Percentiles rank a stretch among this genome's conserved stretches.
Evolutionary conservation across 2,113 vertebrate species (phyloP).

Genomic region (Larimichthys polyactis): DNA sequence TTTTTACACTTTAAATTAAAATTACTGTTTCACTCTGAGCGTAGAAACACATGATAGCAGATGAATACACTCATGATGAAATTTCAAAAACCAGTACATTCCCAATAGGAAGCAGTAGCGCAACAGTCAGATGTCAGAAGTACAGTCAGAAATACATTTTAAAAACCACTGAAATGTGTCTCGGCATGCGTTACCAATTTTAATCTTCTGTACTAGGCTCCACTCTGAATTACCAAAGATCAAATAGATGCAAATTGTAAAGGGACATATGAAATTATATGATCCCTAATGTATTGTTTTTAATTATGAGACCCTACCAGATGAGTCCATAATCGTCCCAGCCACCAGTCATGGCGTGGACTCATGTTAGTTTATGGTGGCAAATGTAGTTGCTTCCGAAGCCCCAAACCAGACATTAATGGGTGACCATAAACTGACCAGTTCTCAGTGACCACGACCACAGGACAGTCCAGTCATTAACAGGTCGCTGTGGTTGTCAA

Average conservation of each 20-base stretch:
- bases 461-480: constrained; percentile 69
- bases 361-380: constrained; percentile 31
- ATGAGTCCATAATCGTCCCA: not conserved
- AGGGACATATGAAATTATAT: not conserved
- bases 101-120: not conserved
- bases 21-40: not conserved
- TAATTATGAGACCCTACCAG: constrained; percentile 6
- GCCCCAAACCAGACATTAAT: constrained; percentile 60
- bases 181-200: not conserved
- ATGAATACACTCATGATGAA: not conserved
- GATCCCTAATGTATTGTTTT: not conserved
- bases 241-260: not conserved
- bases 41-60: not conserved
- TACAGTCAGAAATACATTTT: not conserved
- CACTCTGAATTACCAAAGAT: not conserved
- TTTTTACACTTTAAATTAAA: constrained; percentile 9
- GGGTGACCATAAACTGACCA: constrained; percentile 67
- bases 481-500: constrained; percentile 70
- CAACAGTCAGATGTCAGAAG: not conserved
- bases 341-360: constrained; percentile 7
- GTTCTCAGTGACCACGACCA: constrained; percentile 62
- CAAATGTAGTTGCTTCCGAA: constrained; percentile 31
- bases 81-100: constrained; percentile 1
- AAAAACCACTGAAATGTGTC: not conserved
- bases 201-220: not conserved